Evolutionary conservation across 1,140 invertebrate genomes (phyloP).

Genomic region (Drosophila biarmipes): DNA sequence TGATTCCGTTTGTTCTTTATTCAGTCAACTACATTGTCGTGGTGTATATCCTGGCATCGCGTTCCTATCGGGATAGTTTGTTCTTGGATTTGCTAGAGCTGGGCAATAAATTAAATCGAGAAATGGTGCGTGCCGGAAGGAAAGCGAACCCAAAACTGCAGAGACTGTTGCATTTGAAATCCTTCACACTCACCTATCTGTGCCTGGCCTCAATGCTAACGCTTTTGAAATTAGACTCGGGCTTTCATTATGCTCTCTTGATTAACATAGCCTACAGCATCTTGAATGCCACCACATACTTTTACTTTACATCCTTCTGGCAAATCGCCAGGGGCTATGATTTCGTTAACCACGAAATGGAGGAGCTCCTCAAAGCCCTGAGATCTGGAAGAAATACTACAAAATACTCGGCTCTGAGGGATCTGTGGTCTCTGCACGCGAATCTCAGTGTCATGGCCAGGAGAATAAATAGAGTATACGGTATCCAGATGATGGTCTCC

Average conservation of each 20-base stretch:
- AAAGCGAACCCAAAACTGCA: background rate
- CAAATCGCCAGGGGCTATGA: constrained; percentile 30
- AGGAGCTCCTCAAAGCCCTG: background rate
- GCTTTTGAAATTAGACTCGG: background rate
- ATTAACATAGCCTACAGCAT: constrained; percentile 4
- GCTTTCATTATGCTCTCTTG: background rate
- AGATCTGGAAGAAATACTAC: background rate
- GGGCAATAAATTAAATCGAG: background rate
- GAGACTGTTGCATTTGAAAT: background rate
- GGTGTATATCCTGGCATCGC: constrained; percentile 11
- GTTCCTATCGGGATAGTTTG: constrained; percentile 4
- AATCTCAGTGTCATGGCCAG: constrained; percentile 3
- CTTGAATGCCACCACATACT: background rate
- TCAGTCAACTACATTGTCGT: constrained; percentile 4
- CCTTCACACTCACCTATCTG: background rate
- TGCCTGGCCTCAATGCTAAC: background rate
- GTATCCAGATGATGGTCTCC: constrained; percentile 21
- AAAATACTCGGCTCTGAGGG: background rate
- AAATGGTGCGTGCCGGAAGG: background rate
- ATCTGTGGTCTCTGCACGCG: constrained; percentile 39
- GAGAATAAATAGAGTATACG: constrained; percentile 40
- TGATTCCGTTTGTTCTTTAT: background rate
- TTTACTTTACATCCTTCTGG: constrained; percentile 44
- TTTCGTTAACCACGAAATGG: constrained; percentile 18
- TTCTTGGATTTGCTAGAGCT: constrained; percentile 9